Evolutionary conservation across 2,797 vertebrate genomes (phyloP).

Genomic region (Myiotriccus ornatus): DNA sequence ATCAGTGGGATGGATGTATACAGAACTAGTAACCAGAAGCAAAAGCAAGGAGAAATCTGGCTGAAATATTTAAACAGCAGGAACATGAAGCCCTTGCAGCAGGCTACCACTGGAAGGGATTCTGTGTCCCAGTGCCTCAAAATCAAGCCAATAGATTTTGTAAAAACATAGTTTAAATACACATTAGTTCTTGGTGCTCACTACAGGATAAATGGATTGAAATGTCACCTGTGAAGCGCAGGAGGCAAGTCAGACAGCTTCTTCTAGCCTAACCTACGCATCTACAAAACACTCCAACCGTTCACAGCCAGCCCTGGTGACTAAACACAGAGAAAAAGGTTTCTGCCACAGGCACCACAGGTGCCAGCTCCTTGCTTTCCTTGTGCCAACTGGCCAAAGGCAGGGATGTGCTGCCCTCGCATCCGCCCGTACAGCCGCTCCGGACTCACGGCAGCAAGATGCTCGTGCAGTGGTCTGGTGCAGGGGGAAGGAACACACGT

Average conservation of each 20-base stretch:
- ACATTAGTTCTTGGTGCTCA: neutral
- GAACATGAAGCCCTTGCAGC: neutral
- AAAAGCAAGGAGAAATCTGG: neutral
- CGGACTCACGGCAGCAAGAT: neutral
- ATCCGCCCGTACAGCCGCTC: neutral
- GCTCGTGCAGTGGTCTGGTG: neutral
- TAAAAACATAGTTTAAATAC: neutral
- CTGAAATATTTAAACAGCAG: neutral
- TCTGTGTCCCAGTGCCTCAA: neutral
- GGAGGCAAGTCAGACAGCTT: neutral
- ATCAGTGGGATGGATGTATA: neutral
- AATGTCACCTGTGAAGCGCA: neutral
- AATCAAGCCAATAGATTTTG: neutral
- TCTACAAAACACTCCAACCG: neutral
- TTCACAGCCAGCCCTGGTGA: neutral
- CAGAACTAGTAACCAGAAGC: neutral
- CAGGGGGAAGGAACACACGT: conserved; percentile 40
- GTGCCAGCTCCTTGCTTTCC: neutral
- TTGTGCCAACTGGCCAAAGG: neutral
- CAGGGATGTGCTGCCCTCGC: neutral
- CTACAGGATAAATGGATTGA: neutral
- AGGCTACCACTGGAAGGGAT: neutral
- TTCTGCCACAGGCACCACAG: neutral
- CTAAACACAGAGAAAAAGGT: neutral
- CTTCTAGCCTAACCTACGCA: neutral